These are phyloP conservation scores for Lates japonicus DNA, from an alignment of 2,797 vertebrate species.

Conservation along the genomic window DNA sequence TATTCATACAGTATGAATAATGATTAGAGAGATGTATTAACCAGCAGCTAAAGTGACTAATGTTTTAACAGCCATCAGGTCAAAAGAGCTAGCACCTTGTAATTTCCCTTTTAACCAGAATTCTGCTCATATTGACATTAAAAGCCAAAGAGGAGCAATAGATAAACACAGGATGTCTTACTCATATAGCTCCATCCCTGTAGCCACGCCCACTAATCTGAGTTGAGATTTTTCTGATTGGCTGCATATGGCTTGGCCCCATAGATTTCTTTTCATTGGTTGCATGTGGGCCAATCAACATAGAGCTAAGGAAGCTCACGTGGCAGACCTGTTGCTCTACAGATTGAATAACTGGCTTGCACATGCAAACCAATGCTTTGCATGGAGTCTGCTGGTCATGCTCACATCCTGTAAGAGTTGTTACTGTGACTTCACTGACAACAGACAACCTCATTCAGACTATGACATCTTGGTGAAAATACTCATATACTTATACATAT, in stretches of 20 bases:
- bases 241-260: conserved; percentile 27
- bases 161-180: not conserved
- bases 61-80: not conserved
- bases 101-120: not conserved
- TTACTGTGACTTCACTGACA: not conserved
- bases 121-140: not conserved
- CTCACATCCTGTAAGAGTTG: not conserved
- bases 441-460: not conserved
- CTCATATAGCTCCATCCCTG: not conserved
- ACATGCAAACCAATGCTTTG: conserved; percentile 60
- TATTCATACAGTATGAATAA: not conserved
- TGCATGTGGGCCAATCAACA: conserved; percentile 40
- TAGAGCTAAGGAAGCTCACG: conserved; percentile 49
- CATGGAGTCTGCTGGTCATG: not conserved
- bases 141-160: too few relatives aligned
- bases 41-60: not conserved
- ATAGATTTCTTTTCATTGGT: conserved; percentile 67
- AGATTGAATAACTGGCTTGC: conserved; percentile 60
- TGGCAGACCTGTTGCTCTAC: conserved; percentile 63
- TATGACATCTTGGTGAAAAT: too few relatives aligned
- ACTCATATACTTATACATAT: too few relatives aligned
- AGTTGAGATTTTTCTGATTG: conserved; percentile 60
- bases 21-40: not conserved
- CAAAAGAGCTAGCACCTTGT: not conserved
- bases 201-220: conserved; percentile 31